Base-by-base conservation (phyloP, 2,888 invertebrate genomes). In the Xestobium rufovillosum region DNA sequence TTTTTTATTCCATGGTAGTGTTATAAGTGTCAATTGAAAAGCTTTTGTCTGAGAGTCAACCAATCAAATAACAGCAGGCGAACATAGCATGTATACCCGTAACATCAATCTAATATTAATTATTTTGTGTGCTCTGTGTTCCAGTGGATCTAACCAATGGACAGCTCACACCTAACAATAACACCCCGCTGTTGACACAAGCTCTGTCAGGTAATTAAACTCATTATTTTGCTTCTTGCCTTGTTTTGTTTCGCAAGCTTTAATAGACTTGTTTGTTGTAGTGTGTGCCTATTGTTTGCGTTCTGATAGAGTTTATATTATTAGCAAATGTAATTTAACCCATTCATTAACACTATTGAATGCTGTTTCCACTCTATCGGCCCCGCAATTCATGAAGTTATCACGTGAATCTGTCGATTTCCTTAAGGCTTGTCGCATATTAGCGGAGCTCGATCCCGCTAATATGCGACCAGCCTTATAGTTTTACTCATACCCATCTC, bases 91-190 rank as follows among this genome's bases (percentile, higher is more conserved):
- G 49, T 48, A 48, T 41, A 33, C 27, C 41, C 38, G 32, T 42
- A 36, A 48, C 51, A 50, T 49, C 48, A 45, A 45, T 42, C 46
- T 41, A 37, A 36, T 48, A 56, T 55, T 61, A 61, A 61, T 60
- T 19, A n/a, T 19, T 19, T 19, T 45, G 48, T 56, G 49, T 59
- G 59, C 57, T 59, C 53, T 59, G 51, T 63, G 57, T 67, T 67
- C 59, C 64, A 89, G 89, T 90, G 80, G 90, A 90, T 78, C 81
- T 90, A 75, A 84, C 87, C 76, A 90, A 90, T 72, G 90, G 90
- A 70, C 90, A 90, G 76, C 81, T 90, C 70, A 90, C 90, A 68
- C 89, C 89, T 70, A 90, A 90, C 80, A 89, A 89, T 81, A 90
- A 89, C 74, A 89, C 89, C 68, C 89, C 90, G 67, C 79, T 91